phyloP scores from a whole-genome alignment of 2,797 vertebrate species.

The Spondyliosoma cantharus region DNA sequence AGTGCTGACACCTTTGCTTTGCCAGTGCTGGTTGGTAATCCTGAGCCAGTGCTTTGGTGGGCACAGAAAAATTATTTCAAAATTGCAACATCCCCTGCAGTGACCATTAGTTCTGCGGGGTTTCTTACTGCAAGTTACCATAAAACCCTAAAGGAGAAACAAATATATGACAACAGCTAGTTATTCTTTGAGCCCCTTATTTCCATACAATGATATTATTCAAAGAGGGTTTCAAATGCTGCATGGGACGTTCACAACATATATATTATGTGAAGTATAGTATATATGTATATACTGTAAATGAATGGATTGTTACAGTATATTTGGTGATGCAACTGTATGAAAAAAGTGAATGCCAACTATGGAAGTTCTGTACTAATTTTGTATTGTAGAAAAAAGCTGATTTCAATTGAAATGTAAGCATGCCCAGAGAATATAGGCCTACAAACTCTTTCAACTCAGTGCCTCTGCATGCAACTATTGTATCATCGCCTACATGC shows the following conservation, averaged over 20 bases:
- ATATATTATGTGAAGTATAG: slow-evolving; percentile 64
- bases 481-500: slow-evolving; percentile 66
- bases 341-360: slow-evolving; percentile 71
- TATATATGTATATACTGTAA: slow-evolving; percentile 72
- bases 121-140: slow-evolving; percentile 24
- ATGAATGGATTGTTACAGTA: slow-evolving; percentile 64
- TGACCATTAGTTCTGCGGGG: slow-evolving; percentile 31
- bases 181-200: slow-evolving; percentile 31
- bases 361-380: slow-evolving; percentile 68
- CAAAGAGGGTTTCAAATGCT: slow-evolving; percentile 70
- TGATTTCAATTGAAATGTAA: slow-evolving; percentile 70
- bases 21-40: slow-evolving; percentile 27
- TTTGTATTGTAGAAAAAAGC: slow-evolving; percentile 66
- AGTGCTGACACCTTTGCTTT: slow-evolving; percentile 47
- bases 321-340: slow-evolving; percentile 69
- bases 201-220: slow-evolving; percentile 39
- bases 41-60: slow-evolving; percentile 19
- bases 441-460: slow-evolving; percentile 76
- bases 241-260: slow-evolving; percentile 79
- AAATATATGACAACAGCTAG: slow-evolving; percentile 1
- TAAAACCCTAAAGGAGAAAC: slow-evolving; percentile 29
- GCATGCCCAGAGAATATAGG: slow-evolving; percentile 75
- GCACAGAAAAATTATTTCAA: slow-evolving; percentile 19
- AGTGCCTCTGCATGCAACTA: slow-evolving; percentile 86
- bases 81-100: slow-evolving; percentile 32